phyloP scores from a whole-genome alignment of 2,113 vertebrate species.

The Mus spicilegus region DNA sequence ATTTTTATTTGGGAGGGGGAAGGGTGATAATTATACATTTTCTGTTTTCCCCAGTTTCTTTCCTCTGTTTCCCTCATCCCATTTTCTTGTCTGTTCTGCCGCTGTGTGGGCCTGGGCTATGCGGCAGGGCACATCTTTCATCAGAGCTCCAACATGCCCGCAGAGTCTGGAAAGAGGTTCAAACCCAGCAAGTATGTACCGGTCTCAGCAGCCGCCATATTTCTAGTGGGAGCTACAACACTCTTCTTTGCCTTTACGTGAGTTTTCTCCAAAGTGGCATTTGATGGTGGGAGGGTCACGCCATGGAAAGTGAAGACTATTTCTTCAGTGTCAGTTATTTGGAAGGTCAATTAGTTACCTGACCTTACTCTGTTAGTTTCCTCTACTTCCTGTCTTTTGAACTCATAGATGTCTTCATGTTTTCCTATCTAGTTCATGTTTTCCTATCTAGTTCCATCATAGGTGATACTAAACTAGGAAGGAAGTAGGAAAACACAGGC shows the following conservation, averaged over 20 bases:
- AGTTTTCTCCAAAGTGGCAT: conserved; percentile 83
- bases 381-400: background rate
- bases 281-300: background rate
- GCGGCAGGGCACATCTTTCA: conserved; percentile 88
- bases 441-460: conserved; percentile 24
- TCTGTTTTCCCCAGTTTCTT: conserved; percentile 63
- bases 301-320: rapidly evolving
- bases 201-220: conserved; percentile 95
- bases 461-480: conserved; percentile 62
- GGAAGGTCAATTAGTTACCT: background rate
- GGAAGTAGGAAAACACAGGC: conserved; percentile 48
- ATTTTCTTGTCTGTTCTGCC: conserved; percentile 84
- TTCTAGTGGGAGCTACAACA: conserved; percentile 96
- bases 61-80: conserved; percentile 62
- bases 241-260: conserved; percentile 99
- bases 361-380: background rate
- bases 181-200: conserved; percentile 98
- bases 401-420: conserved; percentile 50
- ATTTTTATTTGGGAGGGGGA: conserved; percentile 80
- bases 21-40: conserved; percentile 65
- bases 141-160: conserved; percentile 91
- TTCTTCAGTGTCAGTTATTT: background rate
- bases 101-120: conserved; percentile 89
- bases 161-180: conserved; percentile 92
- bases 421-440: conserved; percentile 38